These are phyloP conservation scores for Laupala kohalensis DNA, from an alignment of 1,140 invertebrate genomes.

Conservation along the genomic window DNA sequence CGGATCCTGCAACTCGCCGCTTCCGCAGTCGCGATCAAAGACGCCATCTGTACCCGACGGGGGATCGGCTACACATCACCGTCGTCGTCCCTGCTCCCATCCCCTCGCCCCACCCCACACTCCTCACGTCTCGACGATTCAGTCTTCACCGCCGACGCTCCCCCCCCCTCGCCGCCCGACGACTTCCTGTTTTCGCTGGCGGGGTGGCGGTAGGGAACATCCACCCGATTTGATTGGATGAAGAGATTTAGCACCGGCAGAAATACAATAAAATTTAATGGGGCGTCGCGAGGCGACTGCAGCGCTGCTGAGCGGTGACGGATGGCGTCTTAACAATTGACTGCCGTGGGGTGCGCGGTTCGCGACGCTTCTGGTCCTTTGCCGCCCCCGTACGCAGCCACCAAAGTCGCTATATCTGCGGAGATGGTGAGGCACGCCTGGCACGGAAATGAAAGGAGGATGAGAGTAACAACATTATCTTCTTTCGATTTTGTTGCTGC, in stretches of 20 bases:
- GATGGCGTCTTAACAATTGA: not conserved
- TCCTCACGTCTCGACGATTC: not conserved
- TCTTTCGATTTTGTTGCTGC: not conserved
- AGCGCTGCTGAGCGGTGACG: not conserved
- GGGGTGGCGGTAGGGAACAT: constrained; percentile 3
- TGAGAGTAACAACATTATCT: not conserved
- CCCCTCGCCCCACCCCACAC: not conserved
- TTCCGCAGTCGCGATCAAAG: not conserved
- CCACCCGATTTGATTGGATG: constrained; percentile 8
- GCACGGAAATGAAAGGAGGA: not conserved
- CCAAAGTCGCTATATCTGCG: too few relatives aligned
- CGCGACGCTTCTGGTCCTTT: not conserved
- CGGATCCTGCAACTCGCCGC: not conserved
- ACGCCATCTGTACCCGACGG: not conserved
- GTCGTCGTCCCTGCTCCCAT: too few relatives aligned
- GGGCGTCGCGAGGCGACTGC: constrained; percentile 3
- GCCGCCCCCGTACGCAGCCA: too few relatives aligned
- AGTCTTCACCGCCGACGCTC: not conserved
- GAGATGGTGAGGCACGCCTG: not conserved
- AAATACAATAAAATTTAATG: constrained; percentile 12
- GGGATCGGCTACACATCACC: not conserved
- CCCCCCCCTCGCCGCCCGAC: not conserved
- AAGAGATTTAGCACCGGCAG: constrained; percentile 5
- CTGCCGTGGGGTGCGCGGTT: not conserved
- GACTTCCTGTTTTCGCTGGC: not conserved